phyloP scores from a whole-genome alignment of 2,888 invertebrate genomes.

The Napeogenes sylphis region DNA sequence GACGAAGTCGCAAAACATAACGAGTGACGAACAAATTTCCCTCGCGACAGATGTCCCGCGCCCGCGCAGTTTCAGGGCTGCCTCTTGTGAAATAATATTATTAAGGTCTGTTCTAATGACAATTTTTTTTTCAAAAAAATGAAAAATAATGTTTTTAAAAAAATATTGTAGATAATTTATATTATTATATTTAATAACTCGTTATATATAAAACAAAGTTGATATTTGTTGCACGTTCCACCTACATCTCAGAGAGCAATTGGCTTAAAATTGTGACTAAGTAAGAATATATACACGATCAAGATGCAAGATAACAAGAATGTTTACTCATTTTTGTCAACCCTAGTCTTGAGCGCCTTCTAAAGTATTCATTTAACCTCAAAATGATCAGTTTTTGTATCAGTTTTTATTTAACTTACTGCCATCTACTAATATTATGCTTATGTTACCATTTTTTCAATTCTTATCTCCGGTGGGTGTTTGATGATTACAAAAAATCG shows the following conservation, averaged over 20 bases:
- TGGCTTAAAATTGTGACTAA: no score
- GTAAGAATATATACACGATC: no score
- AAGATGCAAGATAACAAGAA: background rate
- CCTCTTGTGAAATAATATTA: constrained; percentile 9
- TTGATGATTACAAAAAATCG: constrained; percentile 52
- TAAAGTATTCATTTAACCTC: constrained; percentile 66
- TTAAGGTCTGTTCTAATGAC: no score
- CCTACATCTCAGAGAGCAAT: no score
- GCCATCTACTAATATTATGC: constrained; percentile 72
- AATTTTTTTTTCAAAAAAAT: no score
- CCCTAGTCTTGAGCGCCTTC: constrained; percentile 46
- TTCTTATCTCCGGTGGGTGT: constrained; percentile 61
- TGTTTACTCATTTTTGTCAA: constrained; percentile 24
- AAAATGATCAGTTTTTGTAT: constrained; percentile 62
- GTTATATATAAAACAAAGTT: no score
- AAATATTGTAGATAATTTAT: no score
- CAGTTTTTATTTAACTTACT: constrained; percentile 59
- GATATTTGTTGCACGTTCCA: no score
- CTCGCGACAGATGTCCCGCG: constrained; percentile 57
- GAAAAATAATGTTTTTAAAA: no score
- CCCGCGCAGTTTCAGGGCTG: constrained; percentile 47
- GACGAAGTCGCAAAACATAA: constrained; percentile 24
- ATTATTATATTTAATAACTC: no score
- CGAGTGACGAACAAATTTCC: constrained; percentile 47
- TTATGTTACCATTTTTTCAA: constrained; percentile 72